Evolutionary conservation across 2,797 vertebrate species (phyloP).

Genomic region (Artibeus jamaicensis): DNA sequence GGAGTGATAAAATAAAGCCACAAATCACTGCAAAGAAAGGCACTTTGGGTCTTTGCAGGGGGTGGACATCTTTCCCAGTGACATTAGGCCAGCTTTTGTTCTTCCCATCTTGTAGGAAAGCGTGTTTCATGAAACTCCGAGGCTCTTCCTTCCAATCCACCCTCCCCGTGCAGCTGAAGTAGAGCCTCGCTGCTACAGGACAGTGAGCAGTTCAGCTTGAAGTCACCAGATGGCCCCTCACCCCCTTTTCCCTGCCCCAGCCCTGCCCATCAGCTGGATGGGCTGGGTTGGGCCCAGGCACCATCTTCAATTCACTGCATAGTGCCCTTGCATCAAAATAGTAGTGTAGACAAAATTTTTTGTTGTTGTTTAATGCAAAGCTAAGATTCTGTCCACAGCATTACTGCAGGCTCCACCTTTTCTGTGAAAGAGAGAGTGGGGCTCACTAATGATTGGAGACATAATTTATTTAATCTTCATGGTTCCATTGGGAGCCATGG

Average conservation of each 20-base stretch:
- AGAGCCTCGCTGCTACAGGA: neutral
- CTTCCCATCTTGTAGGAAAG: neutral
- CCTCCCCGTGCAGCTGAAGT: neutral
- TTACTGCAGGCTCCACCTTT: neutral
- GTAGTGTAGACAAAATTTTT: neutral
- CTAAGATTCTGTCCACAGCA: neutral
- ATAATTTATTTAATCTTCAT: conserved; percentile 79
- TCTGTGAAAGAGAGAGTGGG: conserved; percentile 17
- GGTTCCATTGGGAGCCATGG: conserved; percentile 69
- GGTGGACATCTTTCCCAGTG: conserved; percentile 59
- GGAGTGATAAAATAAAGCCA: neutral
- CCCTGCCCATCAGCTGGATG: neutral
- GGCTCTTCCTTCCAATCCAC: neutral
- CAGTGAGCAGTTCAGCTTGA: neutral
- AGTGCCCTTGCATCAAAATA: neutral
- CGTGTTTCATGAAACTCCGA: neutral
- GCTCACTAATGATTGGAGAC: conserved; percentile 76
- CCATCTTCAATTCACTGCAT: neutral
- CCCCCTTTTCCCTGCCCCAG: neutral
- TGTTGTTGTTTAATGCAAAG: neutral
- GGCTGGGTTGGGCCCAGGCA: neutral
- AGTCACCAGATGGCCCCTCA: neutral
- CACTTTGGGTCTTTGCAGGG: conserved; percentile 49
- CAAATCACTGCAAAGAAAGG: conserved; percentile 47
- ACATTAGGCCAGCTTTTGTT: neutral